phyloP scores from a whole-genome alignment of 2,797 vertebrate genomes.

The Gymnoscopelus braueri region DNA sequence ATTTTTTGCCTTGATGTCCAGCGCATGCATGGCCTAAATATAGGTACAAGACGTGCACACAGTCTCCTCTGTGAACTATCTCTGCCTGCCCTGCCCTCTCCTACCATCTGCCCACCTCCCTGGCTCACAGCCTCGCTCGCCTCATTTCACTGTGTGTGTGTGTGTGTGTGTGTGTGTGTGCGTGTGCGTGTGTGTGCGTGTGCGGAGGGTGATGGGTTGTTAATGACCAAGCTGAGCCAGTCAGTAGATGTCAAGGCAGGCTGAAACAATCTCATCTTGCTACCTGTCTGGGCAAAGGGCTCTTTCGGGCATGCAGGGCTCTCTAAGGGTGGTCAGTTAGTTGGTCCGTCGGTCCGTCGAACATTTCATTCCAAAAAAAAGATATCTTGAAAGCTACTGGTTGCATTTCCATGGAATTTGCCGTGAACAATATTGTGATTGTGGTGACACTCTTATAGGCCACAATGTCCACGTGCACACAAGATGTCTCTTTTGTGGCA shows the following conservation, averaged over 20 bases:
- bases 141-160: conserved; percentile 41
- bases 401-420: too few relatives aligned
- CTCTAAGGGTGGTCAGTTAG: too few relatives aligned
- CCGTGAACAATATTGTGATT: too few relatives aligned
- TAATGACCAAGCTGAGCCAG: conserved; percentile 46
- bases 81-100: conserved; percentile 11
- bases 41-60: too few relatives aligned
- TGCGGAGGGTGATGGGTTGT: conserved; percentile 35
- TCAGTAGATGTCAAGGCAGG: conserved; percentile 45
- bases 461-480: too few relatives aligned
- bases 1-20: too few relatives aligned
- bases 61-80: neutral
- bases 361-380: too few relatives aligned
- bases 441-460: too few relatives aligned
- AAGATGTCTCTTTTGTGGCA: too few relatives aligned
- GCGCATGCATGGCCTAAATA: too few relatives aligned
- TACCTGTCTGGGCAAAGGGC: conserved; percentile 32
- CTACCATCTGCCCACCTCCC: conserved; percentile 17
- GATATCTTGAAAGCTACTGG: too few relatives aligned
- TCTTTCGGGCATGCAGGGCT: neutral
- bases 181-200: conserved; percentile 1
- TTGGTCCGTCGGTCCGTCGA: too few relatives aligned
- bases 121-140: conserved; percentile 33
- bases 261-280: conserved; percentile 13
- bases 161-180: conserved; percentile 8